Base-by-base conservation (phyloP, 2,888 invertebrate species). In the Carabus problematicus region DNA sequence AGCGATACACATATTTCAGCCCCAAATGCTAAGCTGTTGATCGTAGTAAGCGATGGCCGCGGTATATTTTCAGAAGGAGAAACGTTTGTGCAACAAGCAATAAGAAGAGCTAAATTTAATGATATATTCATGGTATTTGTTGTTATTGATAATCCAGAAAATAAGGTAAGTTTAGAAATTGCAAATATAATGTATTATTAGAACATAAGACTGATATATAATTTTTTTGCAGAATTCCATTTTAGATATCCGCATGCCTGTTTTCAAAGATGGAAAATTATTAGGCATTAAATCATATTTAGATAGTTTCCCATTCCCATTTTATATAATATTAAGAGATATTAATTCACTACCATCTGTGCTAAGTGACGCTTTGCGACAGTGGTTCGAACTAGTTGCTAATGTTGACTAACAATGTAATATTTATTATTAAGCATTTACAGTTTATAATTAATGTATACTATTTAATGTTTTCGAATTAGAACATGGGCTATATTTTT, bases 341-440 rank as follows among this genome's bases (percentile, higher is more conserved):
- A 90, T 98, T 76, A 89, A 90, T 71, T 90, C 92, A 29, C 83
- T 99, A 70, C 98, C 99, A 0, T 86, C 88, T 42, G 94, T 97
- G 1, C 84, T 99, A 39, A 95, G 98, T 75, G 98, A 99, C 80
- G 98, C 98, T 0, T 85, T 99, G 71, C 84, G 98, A 70, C 98
- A 99, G 79, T 99, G 99, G 99, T 99, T 99, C 81, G 98, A 99
- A 84, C 84, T 98, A 71, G 94, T 97, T 11, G 91, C 91, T 14
- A 89, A 88, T 79, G 72, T 77, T 69, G 79, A 80, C 75, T 75
- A 76, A 59, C 42, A 71, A 64, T 56, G 71, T 29, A 29, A 6
- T 29, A 29, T 6, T 3, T 29, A 29, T 29, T 29, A 29, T 29
- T 2, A 29, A 29, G 29, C 29, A 29, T 29, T 29, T 29, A 29